These are phyloP conservation scores for Tipula confusa DNA, from an alignment of 2,888 invertebrate species.

Conservation along the genomic window DNA sequence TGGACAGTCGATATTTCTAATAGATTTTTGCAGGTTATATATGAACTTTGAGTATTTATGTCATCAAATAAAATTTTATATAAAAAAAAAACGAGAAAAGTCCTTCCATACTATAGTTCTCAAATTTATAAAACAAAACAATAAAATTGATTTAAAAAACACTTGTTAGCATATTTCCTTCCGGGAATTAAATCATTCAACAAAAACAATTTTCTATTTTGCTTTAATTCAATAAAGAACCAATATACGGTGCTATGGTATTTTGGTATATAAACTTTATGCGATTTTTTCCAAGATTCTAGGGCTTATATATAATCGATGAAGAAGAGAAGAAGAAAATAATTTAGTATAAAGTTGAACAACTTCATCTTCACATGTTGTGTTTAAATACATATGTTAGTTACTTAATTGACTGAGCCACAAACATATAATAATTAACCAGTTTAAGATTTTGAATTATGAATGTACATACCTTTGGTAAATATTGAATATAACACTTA, in stretches of 20 bases:
- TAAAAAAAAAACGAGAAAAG: no score
- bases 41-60: no score
- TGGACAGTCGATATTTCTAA: no score
- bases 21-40: no score
- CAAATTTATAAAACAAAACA: background rate
- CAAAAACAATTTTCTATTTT: background rate
- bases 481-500: background rate
- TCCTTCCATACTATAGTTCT: no score
- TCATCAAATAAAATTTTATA: no score
- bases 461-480: background rate
- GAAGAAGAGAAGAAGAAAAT: background rate
- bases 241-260: background rate
- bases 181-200: background rate
- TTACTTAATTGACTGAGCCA: no score
- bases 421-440: background rate
- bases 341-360: background rate
- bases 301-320: no score
- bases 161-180: background rate
- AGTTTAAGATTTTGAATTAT: background rate
- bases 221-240: background rate
- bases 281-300: background rate
- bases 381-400: no score
- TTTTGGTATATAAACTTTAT: background rate
- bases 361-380: no score
- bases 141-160: background rate